A percentile compares a stretch with the other conserved stretches of the same genome.
These are phyloP conservation scores for Gallinago media DNA, from an alignment of 2,113 vertebrate genomes.

Conservation along the genomic window DNA sequence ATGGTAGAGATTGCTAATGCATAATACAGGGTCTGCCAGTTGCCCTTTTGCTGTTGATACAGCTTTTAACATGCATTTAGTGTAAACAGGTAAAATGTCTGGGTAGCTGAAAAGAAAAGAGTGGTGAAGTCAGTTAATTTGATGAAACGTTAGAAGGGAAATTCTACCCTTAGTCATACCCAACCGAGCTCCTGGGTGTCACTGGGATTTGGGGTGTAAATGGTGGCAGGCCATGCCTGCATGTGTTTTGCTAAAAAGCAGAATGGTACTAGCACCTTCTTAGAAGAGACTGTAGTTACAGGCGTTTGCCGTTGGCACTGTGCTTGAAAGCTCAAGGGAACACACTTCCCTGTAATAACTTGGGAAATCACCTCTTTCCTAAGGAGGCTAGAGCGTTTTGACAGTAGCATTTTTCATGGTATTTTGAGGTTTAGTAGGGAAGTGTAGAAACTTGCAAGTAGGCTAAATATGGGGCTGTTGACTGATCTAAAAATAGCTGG, in stretches of 20 bases:
- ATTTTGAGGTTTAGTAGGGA: neutral
- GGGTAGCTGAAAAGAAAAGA: neutral
- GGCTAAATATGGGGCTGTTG: neutral
- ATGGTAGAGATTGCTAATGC: neutral
- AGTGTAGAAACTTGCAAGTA: neutral
- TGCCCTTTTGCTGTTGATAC: slow-evolving; percentile 20
- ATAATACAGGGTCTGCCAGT: neutral
- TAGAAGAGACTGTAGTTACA: neutral
- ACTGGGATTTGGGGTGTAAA: neutral
- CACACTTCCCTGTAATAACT: neutral
- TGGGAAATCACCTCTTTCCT: neutral
- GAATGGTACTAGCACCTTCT: neutral
- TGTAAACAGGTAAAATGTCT: slow-evolving; percentile 32
- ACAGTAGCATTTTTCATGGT: neutral
- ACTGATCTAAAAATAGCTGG: neutral
- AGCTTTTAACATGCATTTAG: neutral
- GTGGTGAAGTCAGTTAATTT: neutral
- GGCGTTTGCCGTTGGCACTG: neutral
- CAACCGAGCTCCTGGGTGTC: accelerated
- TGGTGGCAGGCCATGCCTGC: neutral
- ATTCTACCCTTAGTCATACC: neutral
- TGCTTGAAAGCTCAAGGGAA: neutral
- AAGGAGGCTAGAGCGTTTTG: neutral
- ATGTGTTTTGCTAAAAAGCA: neutral
- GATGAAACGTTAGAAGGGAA: neutral